Conservation (phyloP, 2,888 invertebrate species). For the Octonoba sinensis region DNA sequence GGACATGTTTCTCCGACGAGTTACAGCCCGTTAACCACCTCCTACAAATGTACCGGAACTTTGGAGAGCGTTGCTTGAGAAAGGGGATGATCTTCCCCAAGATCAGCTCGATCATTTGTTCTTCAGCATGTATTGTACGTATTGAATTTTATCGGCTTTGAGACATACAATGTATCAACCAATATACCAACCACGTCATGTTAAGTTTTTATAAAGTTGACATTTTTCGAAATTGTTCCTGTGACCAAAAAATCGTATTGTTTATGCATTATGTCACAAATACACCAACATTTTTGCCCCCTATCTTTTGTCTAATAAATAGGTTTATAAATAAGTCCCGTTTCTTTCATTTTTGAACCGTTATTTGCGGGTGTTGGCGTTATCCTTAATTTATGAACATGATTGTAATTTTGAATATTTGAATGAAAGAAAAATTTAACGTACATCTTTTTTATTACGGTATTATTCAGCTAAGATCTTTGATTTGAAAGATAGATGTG, state of each 20-base stretch:
- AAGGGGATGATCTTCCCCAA: not conserved
- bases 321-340: slow-evolving; percentile 4
- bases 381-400: slow-evolving; percentile 17
- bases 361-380: not conserved
- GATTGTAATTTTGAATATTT: slow-evolving; percentile 1
- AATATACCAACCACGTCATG: slow-evolving; percentile 3
- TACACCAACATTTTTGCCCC: slow-evolving; percentile 1
- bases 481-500: too few species aligned
- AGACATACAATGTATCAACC: slow-evolving; percentile 18
- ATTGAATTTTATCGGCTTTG: slow-evolving; percentile 9
- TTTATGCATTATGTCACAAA: slow-evolving; percentile 1
- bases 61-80: slow-evolving; percentile 14
- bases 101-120: slow-evolving; percentile 8
- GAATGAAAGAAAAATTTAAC: too few species aligned
- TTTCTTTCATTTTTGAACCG: not conserved
- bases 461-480: too few species aligned
- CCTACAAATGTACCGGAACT: slow-evolving; percentile 3
- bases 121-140: slow-evolving; percentile 3
- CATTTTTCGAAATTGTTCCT: not conserved
- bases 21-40: slow-evolving; percentile 14
- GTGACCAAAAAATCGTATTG: slow-evolving; percentile 3
- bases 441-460: too few species aligned
- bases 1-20: slow-evolving; percentile 5
- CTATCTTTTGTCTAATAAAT: slow-evolving; percentile 9
- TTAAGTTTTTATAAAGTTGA: not conserved